phyloP scores from a whole-genome alignment of 2,113 vertebrate genomes.

The Marcusenius ussheri region DNA sequence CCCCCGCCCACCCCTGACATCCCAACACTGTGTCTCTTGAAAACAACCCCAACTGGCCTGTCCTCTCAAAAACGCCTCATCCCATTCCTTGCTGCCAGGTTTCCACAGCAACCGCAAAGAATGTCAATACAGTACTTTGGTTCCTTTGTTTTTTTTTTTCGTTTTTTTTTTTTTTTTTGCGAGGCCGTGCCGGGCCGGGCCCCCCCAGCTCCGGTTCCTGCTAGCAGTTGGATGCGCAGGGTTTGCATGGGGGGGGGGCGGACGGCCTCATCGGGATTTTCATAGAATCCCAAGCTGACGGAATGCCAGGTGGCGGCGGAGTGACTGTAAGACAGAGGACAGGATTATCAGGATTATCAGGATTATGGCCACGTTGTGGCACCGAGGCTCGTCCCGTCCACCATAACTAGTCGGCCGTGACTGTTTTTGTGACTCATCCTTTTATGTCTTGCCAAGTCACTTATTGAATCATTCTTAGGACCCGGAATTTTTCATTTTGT shows the following conservation, averaged over 20 bases:
- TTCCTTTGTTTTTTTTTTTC: constrained; percentile 49
- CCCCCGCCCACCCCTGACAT: not conserved
- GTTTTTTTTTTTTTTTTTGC: not conserved
- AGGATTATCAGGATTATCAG: not conserved
- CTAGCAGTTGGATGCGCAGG: not conserved
- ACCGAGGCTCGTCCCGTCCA: not conserved
- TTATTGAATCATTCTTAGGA: not conserved
- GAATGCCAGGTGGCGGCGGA: not conserved
- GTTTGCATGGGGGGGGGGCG: not conserved
- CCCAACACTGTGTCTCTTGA: not conserved
- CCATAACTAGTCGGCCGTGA: not conserved
- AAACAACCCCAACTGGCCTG: constrained; percentile 15
- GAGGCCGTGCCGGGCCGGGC: not conserved
- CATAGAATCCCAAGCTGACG: not conserved
- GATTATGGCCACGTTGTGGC: not conserved
- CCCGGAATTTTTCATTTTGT: not conserved
- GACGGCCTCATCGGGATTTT: constrained; percentile 23
- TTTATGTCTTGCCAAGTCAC: not conserved
- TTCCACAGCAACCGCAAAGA: constrained; percentile 28
- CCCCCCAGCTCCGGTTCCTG: not conserved
- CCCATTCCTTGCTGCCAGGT: constrained; percentile 22
- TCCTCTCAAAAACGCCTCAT: constrained; percentile 24
- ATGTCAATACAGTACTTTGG: constrained; percentile 46
- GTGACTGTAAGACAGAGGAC: not conserved
- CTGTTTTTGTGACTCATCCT: not conserved